Evolutionary conservation across 2,797 vertebrate genomes (phyloP), one percentile per base, ranked within the genome.

Genomic region (Threskiornis aethiopicus): DNA sequence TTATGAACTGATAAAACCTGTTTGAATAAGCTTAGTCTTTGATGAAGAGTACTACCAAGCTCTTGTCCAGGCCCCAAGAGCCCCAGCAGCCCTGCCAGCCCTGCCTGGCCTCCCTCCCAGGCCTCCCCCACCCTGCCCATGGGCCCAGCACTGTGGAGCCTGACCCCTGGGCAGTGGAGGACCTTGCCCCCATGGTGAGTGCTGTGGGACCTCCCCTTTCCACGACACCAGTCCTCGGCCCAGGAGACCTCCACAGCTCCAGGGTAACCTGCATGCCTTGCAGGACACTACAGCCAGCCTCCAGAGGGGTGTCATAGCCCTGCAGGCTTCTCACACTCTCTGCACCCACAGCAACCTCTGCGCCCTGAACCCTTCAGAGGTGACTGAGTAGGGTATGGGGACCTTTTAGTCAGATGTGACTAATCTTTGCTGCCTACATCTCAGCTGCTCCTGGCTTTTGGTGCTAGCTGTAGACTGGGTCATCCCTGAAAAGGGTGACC

Each of bases 161-260:
- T 76, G 61, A 16, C 10, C 44, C 26, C 42, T 0, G 0, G 22
- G 33, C 24, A 58, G 14, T 29, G 5, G 31, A 65, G 46, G 42
- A 39, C 41, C 46, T 91, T 65, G 49, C 2, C 18, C 5, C 9
- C 17, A 0, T 79, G 31, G 22, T 69, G 62, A 3, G 13, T 52
- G n/a, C 31, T 31, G 1, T 46, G 37, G n/a, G 12, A 49, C 24
- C 4, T 69, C 20, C 37, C 35, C 46, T 87, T 87, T 37, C 41
- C 4, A 2, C 11, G 10, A 4, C 44, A 47, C 24, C 6, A 9
- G 51, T 41, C 16, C 10, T 79, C 35, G 37, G 16, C 41, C 41
- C 17, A 35, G 42, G 35, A 82, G 44, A 15, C 28, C 26, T 83
- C 10, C 26, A 37, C n/a, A 89, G 4, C 37, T 54, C 28, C 28